Conservation (phyloP, 2,113 vertebrate species). For the Tretioscincus oriximinensis region DNA sequence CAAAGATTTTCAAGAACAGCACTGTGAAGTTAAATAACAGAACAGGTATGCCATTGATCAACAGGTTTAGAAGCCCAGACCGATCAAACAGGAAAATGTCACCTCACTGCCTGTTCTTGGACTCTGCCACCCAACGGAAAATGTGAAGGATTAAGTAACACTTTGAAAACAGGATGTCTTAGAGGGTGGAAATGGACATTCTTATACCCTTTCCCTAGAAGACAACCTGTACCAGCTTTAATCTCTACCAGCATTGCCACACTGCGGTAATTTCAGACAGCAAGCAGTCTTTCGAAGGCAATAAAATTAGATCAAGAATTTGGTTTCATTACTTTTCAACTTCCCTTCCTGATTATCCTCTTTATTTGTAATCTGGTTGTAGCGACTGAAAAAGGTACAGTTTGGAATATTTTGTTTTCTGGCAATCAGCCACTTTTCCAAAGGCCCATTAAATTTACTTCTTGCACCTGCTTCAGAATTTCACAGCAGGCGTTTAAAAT, state of each 20-base stretch:
- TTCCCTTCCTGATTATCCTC: too few species aligned
- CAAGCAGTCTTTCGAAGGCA: slow-evolving; percentile 33
- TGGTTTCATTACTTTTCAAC: neutral
- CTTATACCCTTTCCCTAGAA: slow-evolving; percentile 21
- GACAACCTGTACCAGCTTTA: slow-evolving; percentile 45
- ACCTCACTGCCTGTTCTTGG: slow-evolving; percentile 35
- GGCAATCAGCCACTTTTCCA: neutral
- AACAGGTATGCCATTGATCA: neutral
- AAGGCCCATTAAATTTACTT: slow-evolving; percentile 12
- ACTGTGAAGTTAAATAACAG: slow-evolving; percentile 31
- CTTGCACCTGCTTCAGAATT: neutral
- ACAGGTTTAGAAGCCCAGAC: neutral
- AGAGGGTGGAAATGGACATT: slow-evolving; percentile 37
- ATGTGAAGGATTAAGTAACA: slow-evolving; percentile 29
- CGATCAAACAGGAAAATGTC: slow-evolving; percentile 13
- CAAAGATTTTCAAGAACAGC: slow-evolving; percentile 14
- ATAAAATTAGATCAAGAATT: slow-evolving; percentile 12
- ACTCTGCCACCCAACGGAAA: neutral
- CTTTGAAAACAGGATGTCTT: slow-evolving; percentile 39
- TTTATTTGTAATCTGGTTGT: neutral
- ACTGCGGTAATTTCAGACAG: slow-evolving; percentile 24
- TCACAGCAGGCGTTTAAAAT: neutral
- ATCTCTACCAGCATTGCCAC: slow-evolving; percentile 23
- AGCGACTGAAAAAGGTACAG: neutral
- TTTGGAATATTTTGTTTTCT: slow-evolving; percentile 21